Evolutionary conservation across 2,113 vertebrate genomes (phyloP).

Genomic region (Morone chrysops): DNA sequence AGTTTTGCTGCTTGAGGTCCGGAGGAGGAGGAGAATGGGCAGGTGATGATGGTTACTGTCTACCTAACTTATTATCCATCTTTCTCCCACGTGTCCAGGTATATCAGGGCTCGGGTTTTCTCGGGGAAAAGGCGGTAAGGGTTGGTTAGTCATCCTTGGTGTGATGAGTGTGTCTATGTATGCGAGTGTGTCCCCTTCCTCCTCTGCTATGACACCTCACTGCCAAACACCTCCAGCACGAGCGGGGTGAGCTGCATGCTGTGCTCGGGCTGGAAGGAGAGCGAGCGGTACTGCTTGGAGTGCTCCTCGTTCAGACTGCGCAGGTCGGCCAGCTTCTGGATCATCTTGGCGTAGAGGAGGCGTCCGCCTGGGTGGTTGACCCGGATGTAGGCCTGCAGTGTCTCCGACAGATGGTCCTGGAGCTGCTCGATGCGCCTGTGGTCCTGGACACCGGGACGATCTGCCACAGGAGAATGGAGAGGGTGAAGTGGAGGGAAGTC

Average conservation of each 20-base stretch:
- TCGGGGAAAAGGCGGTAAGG: conserved; percentile 31
- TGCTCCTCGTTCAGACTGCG: conserved; percentile 98
- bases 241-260: conserved; percentile 97
- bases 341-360: conserved; percentile 97
- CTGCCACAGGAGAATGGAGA: conserved; percentile 69
- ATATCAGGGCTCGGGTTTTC: conserved; percentile 33
- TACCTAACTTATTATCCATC: conserved; percentile 35
- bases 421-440: conserved; percentile 90
- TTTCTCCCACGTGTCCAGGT: conserved; percentile 48
- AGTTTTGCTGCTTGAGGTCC: conserved; percentile 31
- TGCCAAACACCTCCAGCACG: conserved; percentile 95
- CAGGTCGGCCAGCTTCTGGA: conserved; percentile 97
- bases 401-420: conserved; percentile 92
- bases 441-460: conserved; percentile 94
- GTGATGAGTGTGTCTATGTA: conserved; percentile 21
- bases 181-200: background rate
- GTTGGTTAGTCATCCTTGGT: conserved; percentile 43
- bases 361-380: conserved; percentile 91
- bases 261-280: conserved; percentile 94
- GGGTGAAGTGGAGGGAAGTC: background rate
- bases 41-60: conserved; percentile 37
- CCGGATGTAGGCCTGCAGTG: conserved; percentile 94
- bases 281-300: conserved; percentile 95
- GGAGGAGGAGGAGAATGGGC: conserved; percentile 22
- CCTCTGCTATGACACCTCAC: conserved; percentile 91